These are phyloP conservation scores for Aleiodes sp. DNA, from an alignment of 1,140 invertebrate species.

Conservation along the genomic window DNA sequence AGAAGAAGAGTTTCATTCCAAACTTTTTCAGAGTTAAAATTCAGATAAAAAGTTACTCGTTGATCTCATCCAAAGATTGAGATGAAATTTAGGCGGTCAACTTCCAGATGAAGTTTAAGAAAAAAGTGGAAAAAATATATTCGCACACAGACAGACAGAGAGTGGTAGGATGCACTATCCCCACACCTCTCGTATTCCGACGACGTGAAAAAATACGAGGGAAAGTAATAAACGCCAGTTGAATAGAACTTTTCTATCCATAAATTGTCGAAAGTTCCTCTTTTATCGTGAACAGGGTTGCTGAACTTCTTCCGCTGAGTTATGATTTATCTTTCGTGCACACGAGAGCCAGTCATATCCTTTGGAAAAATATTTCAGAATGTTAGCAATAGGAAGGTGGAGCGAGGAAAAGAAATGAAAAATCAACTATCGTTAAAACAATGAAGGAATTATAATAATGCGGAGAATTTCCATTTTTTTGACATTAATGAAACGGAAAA, in stretches of 20 bases:
- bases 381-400: constrained; percentile 1
- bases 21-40: background rate
- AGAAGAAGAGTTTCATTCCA: background rate
- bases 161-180: too few relatives aligned
- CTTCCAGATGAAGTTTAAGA: background rate
- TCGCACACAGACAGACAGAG: background rate
- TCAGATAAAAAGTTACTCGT: background rate
- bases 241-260: constrained; percentile 32
- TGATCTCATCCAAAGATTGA: constrained; percentile 8
- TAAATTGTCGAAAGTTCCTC: constrained; percentile 33
- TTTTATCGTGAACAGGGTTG: constrained; percentile 31
- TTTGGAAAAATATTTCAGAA: constrained; percentile 27
- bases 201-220: constrained; percentile 29
- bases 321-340: constrained; percentile 24
- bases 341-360: constrained; percentile 6
- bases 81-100: constrained; percentile 16
- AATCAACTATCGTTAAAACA: background rate
- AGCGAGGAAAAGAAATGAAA: background rate
- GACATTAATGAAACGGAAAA: background rate
- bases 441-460: constrained; percentile 4
- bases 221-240: constrained; percentile 31
- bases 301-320: constrained; percentile 25
- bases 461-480: background rate
- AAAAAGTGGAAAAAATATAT: background rate
- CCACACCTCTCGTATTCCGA: constrained; percentile 3